Base-by-base conservation (phyloP, 2,888 invertebrate species). In the Mactromeris polynyma region DNA sequence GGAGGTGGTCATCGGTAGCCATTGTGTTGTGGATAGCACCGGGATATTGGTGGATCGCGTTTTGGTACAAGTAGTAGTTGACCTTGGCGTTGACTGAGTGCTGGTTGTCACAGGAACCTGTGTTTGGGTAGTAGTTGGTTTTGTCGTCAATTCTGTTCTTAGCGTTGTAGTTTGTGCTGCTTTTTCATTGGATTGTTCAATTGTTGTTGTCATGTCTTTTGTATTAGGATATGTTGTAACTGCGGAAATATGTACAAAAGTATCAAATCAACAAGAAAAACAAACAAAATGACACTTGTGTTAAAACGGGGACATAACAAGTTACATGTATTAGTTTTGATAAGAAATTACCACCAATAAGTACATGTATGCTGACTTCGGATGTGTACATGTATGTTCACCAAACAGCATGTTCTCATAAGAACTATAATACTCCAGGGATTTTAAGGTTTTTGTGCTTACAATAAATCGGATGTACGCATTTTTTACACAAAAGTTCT, bases 1-100 rank as follows among this genome's bases (percentile, higher is more conserved):
- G 26, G 42, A 14, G 7, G 79, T 85, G 21, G 80, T 58, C 64
- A 42, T 85, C 11, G 85, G 36, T 21, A 42, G 40, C 80, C 64
- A 79, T 64, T 79, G 42, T 64, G 85, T 85, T 1, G 79, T 64
- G 17, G 79, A 64, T 33, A 38, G 64, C 14, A 64, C 36, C 6
- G 85, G 69, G 2, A 21, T 26, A 21, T 40, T 31, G 31, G 85
- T 85, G 0, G 85, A 40, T 64, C 54, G 33, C 17, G 36, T 19
- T 26, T 17, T 17, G 14, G 19, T 79, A n/a, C n/a, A n/a, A 79
- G 85, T 81, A 7, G 54, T 81, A 38, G 77, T 77, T 46, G 77
- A 9, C 51, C 33, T 36, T 9, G 64, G 11, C 69, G n/a, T 42
- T 42, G 64, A 14, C 38, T 21, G 33, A n/a, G 21, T 40, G 11